A percentile compares a stretch with the other conserved stretches of the same genome.
phyloP scores from a whole-genome alignment of 1,140 invertebrate species.

The Philopotamus ludificatus region DNA sequence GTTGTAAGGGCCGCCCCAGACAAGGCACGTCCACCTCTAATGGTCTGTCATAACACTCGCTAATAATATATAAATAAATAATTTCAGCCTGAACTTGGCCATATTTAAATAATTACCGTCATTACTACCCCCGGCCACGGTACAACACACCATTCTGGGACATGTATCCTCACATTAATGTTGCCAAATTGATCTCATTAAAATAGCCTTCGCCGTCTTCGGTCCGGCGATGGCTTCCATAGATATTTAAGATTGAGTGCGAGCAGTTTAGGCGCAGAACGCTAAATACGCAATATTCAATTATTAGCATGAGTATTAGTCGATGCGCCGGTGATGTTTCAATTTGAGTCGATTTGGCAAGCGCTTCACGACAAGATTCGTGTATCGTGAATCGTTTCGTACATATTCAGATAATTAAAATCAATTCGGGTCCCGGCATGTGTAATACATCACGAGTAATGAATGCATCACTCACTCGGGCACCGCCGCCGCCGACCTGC shows the following conservation, averaged over 20 bases:
- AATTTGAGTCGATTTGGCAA: too few species aligned
- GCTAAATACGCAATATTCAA: not conserved
- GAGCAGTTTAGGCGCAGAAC: too few species aligned
- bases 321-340: too few species aligned
- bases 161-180: slow-evolving; percentile 12
- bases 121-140: not conserved
- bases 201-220: too few species aligned
- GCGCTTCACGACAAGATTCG: not conserved
- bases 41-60: slow-evolving; percentile 44
- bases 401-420: too few species aligned
- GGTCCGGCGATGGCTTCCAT: too few species aligned
- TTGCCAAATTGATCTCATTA: slow-evolving; percentile 18
- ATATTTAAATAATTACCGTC: slow-evolving; percentile 28
- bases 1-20: slow-evolving; percentile 43
- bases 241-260: too few species aligned
- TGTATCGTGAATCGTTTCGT: too few species aligned
- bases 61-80: slow-evolving; percentile 39
- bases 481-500: slow-evolving; percentile 11
- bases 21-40: slow-evolving; percentile 48
- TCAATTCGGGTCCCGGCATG: too few species aligned
- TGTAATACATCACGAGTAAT: slow-evolving; percentile 5
- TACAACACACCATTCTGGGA: not conserved
- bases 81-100: slow-evolving; percentile 20
- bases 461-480: slow-evolving; percentile 21
- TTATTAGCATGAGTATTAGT: not conserved